phyloP scores from a whole-genome alignment of 30 jellyfish, hydroid and myxozoan genomes.

The Kudoa iwatai region DNA sequence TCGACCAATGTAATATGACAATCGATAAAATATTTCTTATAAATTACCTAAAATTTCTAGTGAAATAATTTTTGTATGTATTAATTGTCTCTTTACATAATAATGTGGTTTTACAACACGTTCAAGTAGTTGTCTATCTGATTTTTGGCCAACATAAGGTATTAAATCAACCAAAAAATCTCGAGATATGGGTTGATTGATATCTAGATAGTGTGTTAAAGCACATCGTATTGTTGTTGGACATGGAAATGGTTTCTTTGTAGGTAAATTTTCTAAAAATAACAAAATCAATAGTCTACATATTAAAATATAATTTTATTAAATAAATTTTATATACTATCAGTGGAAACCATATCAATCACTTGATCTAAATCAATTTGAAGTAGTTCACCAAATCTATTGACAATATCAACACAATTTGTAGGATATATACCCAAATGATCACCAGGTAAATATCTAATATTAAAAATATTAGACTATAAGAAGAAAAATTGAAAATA shows the following conservation, averaged over 20 bases:
- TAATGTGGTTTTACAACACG: too few relatives aligned
- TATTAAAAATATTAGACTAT: not conserved
- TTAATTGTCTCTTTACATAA: too few relatives aligned
- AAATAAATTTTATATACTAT: not conserved
- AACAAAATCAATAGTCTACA: too few relatives aligned
- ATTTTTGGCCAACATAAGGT: too few relatives aligned
- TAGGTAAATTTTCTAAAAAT: not conserved
- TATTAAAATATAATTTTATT: too few relatives aligned
- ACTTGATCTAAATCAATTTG: slow-evolving; percentile 28
- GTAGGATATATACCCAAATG: slow-evolving; percentile 87
- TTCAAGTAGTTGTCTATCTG: too few relatives aligned
- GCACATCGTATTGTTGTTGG: slow-evolving; percentile 68
- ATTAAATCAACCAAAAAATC: slow-evolving; percentile 24
- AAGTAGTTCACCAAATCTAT: slow-evolving; percentile 19
- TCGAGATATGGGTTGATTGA: slow-evolving; percentile 17
- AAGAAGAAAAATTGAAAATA: not conserved
- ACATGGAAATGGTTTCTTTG: slow-evolving; percentile 57
- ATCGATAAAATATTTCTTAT: slow-evolving; percentile 33
- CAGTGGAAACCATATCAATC: slow-evolving; percentile 1
- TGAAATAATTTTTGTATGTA: too few relatives aligned
- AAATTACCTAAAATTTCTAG: slow-evolving; percentile 5
- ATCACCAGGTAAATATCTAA: slow-evolving; percentile 12
- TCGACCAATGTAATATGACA: slow-evolving; percentile 31
- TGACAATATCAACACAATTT: slow-evolving; percentile 31
- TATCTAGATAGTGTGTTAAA: slow-evolving; percentile 28